Base-by-base conservation (phyloP, 2,797 vertebrate genomes). In the Phoxinus dragarum region DNA sequence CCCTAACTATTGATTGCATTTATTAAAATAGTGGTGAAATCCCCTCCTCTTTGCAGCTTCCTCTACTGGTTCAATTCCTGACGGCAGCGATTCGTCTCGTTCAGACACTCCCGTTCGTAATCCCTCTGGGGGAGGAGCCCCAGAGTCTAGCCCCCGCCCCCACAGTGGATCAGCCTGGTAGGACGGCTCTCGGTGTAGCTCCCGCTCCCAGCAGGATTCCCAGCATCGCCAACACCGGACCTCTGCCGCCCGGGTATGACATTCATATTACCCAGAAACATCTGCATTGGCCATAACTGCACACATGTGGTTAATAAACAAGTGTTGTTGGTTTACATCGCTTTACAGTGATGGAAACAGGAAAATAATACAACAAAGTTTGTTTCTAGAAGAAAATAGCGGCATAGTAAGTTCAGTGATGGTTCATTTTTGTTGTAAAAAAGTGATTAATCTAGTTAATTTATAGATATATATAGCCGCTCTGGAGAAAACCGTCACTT, bases 211-310 rank as follows among this genome's bases (percentile, higher is more conserved):
- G 92, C 78, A 93, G 93, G 91, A 86, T 93, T 77, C 92, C 96
- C n/a, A 92, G 67, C 67, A 44, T 97, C 7, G 64, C 23, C 83
- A 96, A 64, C 92, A 96, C 95, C n/a, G 96, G 94, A 47, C 97
- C 97, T 36, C 92, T 99, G 82, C 97, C 98, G 44, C 96, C 97
- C 77, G 98, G 98, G 98, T 99, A 96, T 66, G 93, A 59, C n/a
- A 36, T 47, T 34, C 64, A 66, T 34, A 66, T 61, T 1, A 59
- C 23, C 23, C 56, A 27, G 56, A 61, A 61, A 59, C 23, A 59
- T 59, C 9, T 23, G 54, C 7, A 3, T 19, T 0, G 19, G 49
- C 6, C 56, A 1, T 59, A 59, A 59, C 61, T 31, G 61, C 12
- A 16, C 56, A 10, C 12, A 4, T 8, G 31, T 16, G 61, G 23